phyloP scores from a whole-genome alignment of 1,140 invertebrate species.

The Drosophila navojoa region DNA sequence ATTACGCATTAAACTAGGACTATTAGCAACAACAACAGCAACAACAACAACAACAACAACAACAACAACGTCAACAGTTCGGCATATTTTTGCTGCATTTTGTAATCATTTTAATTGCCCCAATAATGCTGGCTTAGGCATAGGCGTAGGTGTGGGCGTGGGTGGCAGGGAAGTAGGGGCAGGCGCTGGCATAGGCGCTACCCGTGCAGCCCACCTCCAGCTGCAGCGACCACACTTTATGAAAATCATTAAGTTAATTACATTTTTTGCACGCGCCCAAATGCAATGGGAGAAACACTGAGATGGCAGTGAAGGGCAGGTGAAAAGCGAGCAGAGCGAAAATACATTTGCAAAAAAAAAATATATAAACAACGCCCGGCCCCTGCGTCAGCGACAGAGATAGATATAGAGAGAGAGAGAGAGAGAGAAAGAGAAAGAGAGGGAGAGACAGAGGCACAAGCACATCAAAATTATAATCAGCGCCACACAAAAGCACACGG shows the following conservation, averaged over 20 bases:
- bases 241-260: slow-evolving; percentile 82
- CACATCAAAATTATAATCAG: slow-evolving; percentile 77
- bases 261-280: slow-evolving; percentile 73
- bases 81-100: slow-evolving; percentile 53
- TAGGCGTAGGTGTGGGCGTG: too few relatives aligned
- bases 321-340: slow-evolving; percentile 18
- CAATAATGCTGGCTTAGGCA: slow-evolving; percentile 47
- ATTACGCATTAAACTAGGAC: slow-evolving; percentile 55
- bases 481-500: slow-evolving; percentile 77
- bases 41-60: too few relatives aligned
- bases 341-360: slow-evolving; percentile 18
- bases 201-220: too few relatives aligned
- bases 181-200: too few relatives aligned
- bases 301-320: slow-evolving; percentile 8
- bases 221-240: slow-evolving; percentile 54
- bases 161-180: too few relatives aligned
- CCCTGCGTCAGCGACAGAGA: background rate
- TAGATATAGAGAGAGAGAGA: slow-evolving; percentile 11
- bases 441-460: slow-evolving; percentile 31
- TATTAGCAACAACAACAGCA: background rate
- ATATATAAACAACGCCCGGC: background rate
- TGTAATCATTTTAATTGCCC: slow-evolving; percentile 79
- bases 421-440: slow-evolving; percentile 19
- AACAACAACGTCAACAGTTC: background rate
- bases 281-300: slow-evolving; percentile 36